Percentiles rank a stretch among this genome's conserved stretches.
Evolutionary conservation across 1,140 invertebrate species (phyloP).

Genomic region (Drosophila kohkoa): DNA sequence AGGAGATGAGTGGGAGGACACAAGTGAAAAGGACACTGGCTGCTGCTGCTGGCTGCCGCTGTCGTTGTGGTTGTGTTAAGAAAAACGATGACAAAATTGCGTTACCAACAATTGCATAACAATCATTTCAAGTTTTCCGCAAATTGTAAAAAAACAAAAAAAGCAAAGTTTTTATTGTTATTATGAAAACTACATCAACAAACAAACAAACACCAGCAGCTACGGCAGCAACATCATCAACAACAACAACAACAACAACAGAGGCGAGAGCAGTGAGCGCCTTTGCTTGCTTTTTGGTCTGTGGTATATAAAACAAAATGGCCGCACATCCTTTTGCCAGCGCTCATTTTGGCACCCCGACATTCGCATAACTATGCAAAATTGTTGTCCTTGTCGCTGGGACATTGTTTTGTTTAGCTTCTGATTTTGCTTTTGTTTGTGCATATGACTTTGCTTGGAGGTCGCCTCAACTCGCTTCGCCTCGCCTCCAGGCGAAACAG

Average conservation of each 20-base stretch:
- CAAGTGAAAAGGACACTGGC: slow-evolving; percentile 40
- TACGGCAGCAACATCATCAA: slow-evolving; percentile 31
- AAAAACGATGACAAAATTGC: slow-evolving; percentile 82
- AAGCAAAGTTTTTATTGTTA: slow-evolving; percentile 79
- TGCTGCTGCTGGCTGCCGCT: slow-evolving; percentile 17
- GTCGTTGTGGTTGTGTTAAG: slow-evolving; percentile 43
- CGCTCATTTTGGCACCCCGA: slow-evolving; percentile 80
- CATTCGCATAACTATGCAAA: slow-evolving; percentile 81
- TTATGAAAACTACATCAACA: slow-evolving; percentile 77
- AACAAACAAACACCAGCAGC: neutral
- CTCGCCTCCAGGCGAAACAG: neutral
- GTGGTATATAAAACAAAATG: slow-evolving; percentile 72
- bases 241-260: slow-evolving; percentile 23
- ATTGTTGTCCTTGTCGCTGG: slow-evolving; percentile 72
- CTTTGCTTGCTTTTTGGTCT: slow-evolving; percentile 53
- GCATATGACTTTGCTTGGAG: slow-evolving; percentile 80
- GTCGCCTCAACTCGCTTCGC: slow-evolving; percentile 37
- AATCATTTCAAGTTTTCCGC: slow-evolving; percentile 84
- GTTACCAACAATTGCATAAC: slow-evolving; percentile 84
- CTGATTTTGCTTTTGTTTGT: slow-evolving; percentile 71
- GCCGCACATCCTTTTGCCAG: slow-evolving; percentile 79
- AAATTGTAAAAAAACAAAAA: slow-evolving; percentile 72
- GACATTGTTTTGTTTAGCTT: slow-evolving; percentile 80
- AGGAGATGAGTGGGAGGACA: slow-evolving; percentile 7
- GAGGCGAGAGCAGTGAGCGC: slow-evolving; percentile 22